A percentile compares a stretch with the other conserved stretches of the same genome.
Evolutionary conservation across 1,140 invertebrate species (phyloP).

Genomic region (Papilio dardanus): DNA sequence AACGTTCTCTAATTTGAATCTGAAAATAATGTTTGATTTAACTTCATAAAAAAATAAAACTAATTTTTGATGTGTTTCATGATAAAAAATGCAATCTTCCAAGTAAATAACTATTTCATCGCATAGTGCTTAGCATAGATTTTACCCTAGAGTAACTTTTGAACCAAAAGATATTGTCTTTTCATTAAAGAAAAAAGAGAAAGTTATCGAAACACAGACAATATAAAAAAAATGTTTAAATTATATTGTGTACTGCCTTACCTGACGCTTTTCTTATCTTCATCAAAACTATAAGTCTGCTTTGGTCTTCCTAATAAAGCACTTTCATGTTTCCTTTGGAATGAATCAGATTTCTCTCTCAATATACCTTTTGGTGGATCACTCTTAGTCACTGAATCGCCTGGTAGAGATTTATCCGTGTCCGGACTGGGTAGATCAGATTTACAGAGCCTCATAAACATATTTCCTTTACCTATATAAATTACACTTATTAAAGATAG

Average conservation of each 20-base stretch:
- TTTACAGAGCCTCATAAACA: conserved; percentile 87
- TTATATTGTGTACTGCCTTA: conserved; percentile 49
- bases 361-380: conserved; percentile 87
- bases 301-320: conserved; percentile 59
- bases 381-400: conserved; percentile 71
- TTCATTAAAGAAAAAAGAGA: too few species aligned
- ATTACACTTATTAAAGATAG: conserved; percentile 22
- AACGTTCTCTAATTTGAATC: conserved; percentile 76
- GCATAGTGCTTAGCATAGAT: too few species aligned
- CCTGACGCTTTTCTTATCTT: conserved; percentile 87
- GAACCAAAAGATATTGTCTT: too few species aligned
- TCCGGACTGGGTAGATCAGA: conserved; percentile 79
- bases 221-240: too few species aligned
- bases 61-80: too few species aligned
- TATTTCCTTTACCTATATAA: conserved; percentile 84
- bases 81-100: too few species aligned
- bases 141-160: too few species aligned
- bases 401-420: conserved; percentile 67
- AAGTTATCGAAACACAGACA: too few species aligned
- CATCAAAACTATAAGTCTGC: conserved; percentile 80
- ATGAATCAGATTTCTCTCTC: conserved; percentile 85
- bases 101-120: too few species aligned
- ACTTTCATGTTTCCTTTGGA: conserved; percentile 71
- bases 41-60: background rate
- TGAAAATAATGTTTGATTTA: conserved; percentile 45